phyloP scores from a whole-genome alignment of 2,797 vertebrate genomes.

The Muraenolepis orangiensis region DNA sequence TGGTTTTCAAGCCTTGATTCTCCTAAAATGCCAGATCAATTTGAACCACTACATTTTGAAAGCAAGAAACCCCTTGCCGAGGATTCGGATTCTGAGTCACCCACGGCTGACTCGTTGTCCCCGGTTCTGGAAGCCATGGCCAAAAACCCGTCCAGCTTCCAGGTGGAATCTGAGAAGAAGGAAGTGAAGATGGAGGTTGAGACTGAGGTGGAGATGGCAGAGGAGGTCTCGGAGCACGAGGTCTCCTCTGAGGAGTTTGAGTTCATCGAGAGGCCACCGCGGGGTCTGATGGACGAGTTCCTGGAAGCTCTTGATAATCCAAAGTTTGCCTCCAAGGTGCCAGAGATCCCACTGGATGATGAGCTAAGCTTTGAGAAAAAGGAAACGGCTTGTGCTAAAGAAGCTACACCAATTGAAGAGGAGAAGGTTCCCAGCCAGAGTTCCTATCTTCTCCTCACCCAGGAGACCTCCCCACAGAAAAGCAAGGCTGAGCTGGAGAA shows the following conservation, averaged over 20 bases:
- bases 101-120: constrained; percentile 75
- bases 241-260: constrained; percentile 79
- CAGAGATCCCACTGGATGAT: constrained; percentile 64
- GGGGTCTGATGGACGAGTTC: constrained; percentile 73
- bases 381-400: constrained; percentile 32
- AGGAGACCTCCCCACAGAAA: constrained; percentile 58
- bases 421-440: constrained; percentile 52
- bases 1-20: constrained; percentile 64
- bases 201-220: constrained; percentile 56
- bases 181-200: constrained; percentile 51
- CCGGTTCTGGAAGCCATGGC: constrained; percentile 75
- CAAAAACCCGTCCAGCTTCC: constrained; percentile 71
- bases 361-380: constrained; percentile 54
- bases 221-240: constrained; percentile 74
- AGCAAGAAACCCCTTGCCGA: constrained; percentile 53
- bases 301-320: constrained; percentile 72
- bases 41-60: constrained; percentile 66
- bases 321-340: constrained; percentile 63
- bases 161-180: constrained; percentile 62
- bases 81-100: constrained; percentile 74
- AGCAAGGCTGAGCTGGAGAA: constrained; percentile 69
- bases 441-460: constrained; percentile 65
- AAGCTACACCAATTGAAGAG: constrained; percentile 8
- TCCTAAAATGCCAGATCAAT: constrained; percentile 48
- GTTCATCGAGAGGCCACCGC: constrained; percentile 74